A percentile compares a stretch with the other conserved stretches of the same genome.
Conservation (phyloP, 2,888 invertebrate genomes). For the Lochmaea capreae region DNA sequence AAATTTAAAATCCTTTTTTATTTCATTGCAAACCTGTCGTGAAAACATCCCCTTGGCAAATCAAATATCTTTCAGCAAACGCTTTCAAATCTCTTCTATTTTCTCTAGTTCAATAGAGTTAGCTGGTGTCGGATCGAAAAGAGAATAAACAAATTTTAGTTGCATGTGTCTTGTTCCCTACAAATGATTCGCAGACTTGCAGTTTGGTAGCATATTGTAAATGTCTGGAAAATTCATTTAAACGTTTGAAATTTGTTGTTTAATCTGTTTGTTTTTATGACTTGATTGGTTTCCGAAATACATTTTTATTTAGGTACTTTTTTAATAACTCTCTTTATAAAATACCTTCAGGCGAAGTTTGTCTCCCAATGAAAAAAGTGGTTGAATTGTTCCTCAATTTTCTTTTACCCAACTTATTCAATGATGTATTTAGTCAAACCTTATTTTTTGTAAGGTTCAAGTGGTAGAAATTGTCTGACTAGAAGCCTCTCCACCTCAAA, state of each 20-base stretch:
- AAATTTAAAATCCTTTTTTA: neutral
- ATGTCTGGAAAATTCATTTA: neutral
- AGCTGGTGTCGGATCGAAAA: conserved; percentile 7
- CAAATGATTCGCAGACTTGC: neutral
- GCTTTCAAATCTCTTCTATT: conserved; percentile 3
- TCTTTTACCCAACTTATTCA: no score
- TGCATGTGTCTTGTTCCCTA: neutral
- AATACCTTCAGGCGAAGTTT: no score
- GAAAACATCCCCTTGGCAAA: neutral
- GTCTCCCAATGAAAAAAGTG: no score
- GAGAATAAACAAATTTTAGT: conserved; percentile 13
- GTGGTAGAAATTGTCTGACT: no score
- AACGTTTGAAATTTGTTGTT: neutral
- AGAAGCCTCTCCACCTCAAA: no score
- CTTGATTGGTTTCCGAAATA: neutral
- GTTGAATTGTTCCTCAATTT: no score
- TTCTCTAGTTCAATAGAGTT: conserved; percentile 12
- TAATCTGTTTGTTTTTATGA: neutral
- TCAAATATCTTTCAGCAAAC: conserved; percentile 10
- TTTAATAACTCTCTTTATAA: no score
- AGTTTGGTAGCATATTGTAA: neutral
- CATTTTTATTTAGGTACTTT: no score
- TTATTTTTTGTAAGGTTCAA: no score
- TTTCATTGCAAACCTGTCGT: neutral
- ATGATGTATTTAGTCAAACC: no score